These are phyloP conservation scores for Dysdera silvatica DNA, from an alignment of 1,140 invertebrate genomes.

Conservation along the genomic window DNA sequence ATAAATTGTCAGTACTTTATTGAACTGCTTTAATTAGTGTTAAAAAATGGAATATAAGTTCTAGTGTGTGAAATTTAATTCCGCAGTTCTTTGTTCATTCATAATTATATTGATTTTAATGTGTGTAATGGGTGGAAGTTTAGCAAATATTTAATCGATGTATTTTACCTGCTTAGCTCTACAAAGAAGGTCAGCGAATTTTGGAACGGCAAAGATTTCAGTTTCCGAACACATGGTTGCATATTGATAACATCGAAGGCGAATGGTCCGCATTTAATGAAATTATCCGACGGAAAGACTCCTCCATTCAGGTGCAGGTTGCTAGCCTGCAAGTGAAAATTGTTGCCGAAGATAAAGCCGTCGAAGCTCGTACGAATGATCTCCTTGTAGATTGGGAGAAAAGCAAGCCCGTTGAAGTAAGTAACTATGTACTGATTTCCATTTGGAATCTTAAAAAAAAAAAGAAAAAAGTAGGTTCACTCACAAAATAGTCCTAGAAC, in stretches of 20 bases:
- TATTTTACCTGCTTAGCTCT: too few species aligned
- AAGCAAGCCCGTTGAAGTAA: constrained; percentile 88
- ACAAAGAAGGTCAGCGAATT: constrained; percentile 88
- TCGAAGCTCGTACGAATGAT: constrained; percentile 86
- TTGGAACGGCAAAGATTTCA: constrained; percentile 94
- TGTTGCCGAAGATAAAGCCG: constrained; percentile 95
- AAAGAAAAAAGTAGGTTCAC: too few species aligned
- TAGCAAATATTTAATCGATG: too few species aligned
- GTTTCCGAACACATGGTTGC: constrained; percentile 92
- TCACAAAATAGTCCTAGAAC: too few species aligned
- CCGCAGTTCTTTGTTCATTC: too few species aligned
- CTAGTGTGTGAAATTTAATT: too few species aligned
- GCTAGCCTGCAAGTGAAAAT: constrained; percentile 98
- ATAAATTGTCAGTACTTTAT: too few species aligned
- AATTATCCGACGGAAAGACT: constrained; percentile 96
- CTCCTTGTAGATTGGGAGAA: constrained; percentile 94
- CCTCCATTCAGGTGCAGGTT: constrained; percentile 93
- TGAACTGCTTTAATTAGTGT: too few species aligned
- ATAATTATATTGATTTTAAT: too few species aligned
- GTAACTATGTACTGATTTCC: constrained; percentile 44
- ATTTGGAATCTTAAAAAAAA: too few species aligned
- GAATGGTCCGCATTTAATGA: constrained; percentile 99
- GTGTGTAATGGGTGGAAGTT: too few species aligned
- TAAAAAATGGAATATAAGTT: too few species aligned
- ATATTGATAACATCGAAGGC: constrained; percentile 98